Evolutionary conservation across 2,888 invertebrate genomes (phyloP), one percentile per base, ranked within the genome.

Genomic region (Cyclophora punctaria): DNA sequence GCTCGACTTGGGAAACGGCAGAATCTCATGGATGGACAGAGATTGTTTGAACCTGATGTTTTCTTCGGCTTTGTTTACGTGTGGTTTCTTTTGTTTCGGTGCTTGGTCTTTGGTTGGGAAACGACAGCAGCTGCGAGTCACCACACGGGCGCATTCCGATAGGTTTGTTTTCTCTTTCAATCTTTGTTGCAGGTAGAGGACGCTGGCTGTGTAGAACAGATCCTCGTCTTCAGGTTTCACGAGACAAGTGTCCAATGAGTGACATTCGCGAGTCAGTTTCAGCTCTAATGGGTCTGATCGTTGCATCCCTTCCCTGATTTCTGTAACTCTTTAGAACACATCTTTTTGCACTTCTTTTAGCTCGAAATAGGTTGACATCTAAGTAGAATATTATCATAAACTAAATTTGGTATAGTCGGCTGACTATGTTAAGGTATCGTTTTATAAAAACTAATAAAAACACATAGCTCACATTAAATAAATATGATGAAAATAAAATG

Each of bases 1-100:
- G 45, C 59, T 76, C 1, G 78, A 69, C 62, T 82, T 85, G 3
- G 86, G 86, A 55, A 78, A 84, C 2, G 84, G 83, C 45, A 87
- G 60, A n/a, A 87, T 69, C 73, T 84, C 79, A 45, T 76, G 69
- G 76, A 86, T 83, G 4, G 81, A 73, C 33, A 86, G 59, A 7
- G 73, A 71, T 3, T 63, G 53, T 41, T 53, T 63, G 53, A n/a
- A 44, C 47, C 43, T 46, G 37, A 37, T 4, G 4, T 37, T 37
- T 37, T 37, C 37, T 37, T 37, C 37, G 4, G 37, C 37, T 4
- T 37, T 37, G 37, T 37, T 37, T 37, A 2, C 37, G 37, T 5
- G 1, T 37, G 37, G 5, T 37, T 37, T 37, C 4, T 5, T 37
- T 37, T 4, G 4, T 37, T 37, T 37, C 4, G 4, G 5, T 4